Conservation (phyloP, 2,888 invertebrate genomes). For the Xanthia togata region DNA sequence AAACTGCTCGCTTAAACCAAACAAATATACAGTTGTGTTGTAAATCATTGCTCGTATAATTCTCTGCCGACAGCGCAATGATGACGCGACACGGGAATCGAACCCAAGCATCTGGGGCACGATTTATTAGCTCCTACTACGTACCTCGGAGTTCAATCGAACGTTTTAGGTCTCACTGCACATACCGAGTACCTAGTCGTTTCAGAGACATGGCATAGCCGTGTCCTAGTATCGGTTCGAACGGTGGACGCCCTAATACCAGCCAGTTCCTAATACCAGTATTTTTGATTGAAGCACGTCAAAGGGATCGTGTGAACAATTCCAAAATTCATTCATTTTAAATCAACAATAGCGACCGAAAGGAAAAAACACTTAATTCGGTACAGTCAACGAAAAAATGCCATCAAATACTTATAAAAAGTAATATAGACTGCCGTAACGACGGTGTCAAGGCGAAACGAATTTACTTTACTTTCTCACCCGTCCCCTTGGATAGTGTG, state of each 20-base stretch:
- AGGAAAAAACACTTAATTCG: conserved; percentile 51
- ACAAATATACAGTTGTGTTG: conserved; percentile 60
- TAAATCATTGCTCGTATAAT: conserved; percentile 67
- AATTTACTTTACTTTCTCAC: conserved; percentile 77
- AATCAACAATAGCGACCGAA: conserved; percentile 49
- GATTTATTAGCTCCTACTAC: conserved; percentile 63
- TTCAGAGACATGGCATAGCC: neutral
- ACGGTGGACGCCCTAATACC: neutral
- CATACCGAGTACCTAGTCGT: neutral
- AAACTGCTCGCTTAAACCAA: conserved; percentile 48
- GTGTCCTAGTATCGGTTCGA: neutral
- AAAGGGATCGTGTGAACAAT: conserved; percentile 55
- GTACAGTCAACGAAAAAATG: conserved; percentile 52
- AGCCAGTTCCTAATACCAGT: neutral
- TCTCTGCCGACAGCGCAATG: conserved; percentile 70
- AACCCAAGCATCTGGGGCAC: conserved; percentile 67
- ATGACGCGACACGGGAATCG: conserved; percentile 70
- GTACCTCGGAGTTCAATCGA: conserved; percentile 44
- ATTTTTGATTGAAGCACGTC: conserved; percentile 10
- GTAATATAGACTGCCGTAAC: conserved; percentile 16
- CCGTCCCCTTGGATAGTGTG: conserved; percentile 72
- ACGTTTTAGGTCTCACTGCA: conserved; percentile 6
- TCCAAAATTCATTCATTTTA: conserved; percentile 49
- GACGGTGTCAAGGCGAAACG: conserved; percentile 65
- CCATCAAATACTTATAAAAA: conserved; percentile 38